Base-by-base conservation (phyloP, 2,113 vertebrate species). In the Actinemys pallida region DNA sequence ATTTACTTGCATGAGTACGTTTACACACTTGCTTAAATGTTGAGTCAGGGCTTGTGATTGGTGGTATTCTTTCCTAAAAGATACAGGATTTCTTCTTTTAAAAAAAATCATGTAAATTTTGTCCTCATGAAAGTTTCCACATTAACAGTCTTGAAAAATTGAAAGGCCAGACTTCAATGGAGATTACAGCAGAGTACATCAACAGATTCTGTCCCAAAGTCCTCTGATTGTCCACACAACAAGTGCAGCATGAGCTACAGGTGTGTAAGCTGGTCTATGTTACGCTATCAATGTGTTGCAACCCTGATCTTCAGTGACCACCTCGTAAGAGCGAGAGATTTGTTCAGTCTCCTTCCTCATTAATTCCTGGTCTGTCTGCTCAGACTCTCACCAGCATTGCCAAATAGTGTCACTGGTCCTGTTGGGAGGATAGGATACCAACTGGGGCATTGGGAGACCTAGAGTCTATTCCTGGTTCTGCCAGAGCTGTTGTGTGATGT, bases 221-320 rank as follows among this genome's bases (percentile, higher is more conserved):
- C 10, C 10, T 86, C 20, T 47, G 47, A 19, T 27, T 69, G 14
- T 80, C 1, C 0, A 0, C 25, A 52, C 13, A 56, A 42, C 53
- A 86, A 91, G 50, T 13, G 10, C 2, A 42, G 85, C 85, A 17
- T 59, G 89, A 45, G 14, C 75, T 10, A 16, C 0, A 2, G 69
- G 27, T 65, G 31, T n/a, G 31, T n/a, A 8, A 69, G 4, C 14
- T 19, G 16, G 12, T 69, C 35, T 17, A 19, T 52, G 25, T 16
- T 93, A 16, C 2, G 65, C 22, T 49, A 56, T 62, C 84, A 85
- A 80, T 0, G 0, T 8, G 2, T 49, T 59, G 22, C 35, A 85
- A 79, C 10, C 16, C 27, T 69, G 62, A 35, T n/a, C 62, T 69
- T 75, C 31, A 2, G 50, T 12, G 5, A 35, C 81, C 13, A 2